phyloP scores from a whole-genome alignment of 2,797 vertebrate genomes.

The Sparus aurata region DNA sequence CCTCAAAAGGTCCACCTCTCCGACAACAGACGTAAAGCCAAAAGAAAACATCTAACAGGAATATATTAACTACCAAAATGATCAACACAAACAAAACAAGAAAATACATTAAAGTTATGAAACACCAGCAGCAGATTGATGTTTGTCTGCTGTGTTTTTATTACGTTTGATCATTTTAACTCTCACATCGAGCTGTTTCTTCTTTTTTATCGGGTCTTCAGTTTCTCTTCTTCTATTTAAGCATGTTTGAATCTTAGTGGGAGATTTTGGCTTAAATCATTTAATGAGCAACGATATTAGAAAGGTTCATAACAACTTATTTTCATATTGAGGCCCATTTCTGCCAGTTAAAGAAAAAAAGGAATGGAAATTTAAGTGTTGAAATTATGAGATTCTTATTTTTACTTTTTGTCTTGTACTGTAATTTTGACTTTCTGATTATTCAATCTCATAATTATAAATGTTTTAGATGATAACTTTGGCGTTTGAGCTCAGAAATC shows the following conservation, averaged over 20 bases:
- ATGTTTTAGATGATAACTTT: too few relatives aligned
- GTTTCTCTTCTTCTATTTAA: not conserved
- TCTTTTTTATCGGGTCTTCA: too few relatives aligned
- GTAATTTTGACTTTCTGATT: too few relatives aligned
- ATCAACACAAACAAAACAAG: slow-evolving; percentile 47
- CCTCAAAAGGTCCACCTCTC: slow-evolving; percentile 34
- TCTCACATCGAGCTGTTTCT: not conserved
- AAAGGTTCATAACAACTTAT: too few relatives aligned
- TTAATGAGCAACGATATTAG: not conserved
- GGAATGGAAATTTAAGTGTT: too few relatives aligned
- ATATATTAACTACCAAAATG: slow-evolving; percentile 55
- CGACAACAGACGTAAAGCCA: slow-evolving; percentile 15
- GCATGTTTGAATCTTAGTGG: not conserved
- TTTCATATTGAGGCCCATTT: too few relatives aligned
- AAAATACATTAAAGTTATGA: slow-evolving; percentile 23
- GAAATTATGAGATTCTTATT: too few relatives aligned
- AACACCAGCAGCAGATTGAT: slow-evolving; percentile 16
- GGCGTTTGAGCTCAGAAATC: too few relatives aligned
- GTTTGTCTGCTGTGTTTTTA: not conserved
- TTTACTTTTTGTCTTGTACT: too few relatives aligned
- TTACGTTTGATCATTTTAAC: slow-evolving; percentile 13
- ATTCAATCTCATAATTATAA: too few relatives aligned
- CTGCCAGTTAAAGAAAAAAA: too few relatives aligned
- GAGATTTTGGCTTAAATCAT: slow-evolving; percentile 12
- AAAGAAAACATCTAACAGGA: slow-evolving; percentile 47